Evolutionary conservation across 1,140 invertebrate species (phyloP).

Genomic region (Holcopasites calliopsidis): DNA sequence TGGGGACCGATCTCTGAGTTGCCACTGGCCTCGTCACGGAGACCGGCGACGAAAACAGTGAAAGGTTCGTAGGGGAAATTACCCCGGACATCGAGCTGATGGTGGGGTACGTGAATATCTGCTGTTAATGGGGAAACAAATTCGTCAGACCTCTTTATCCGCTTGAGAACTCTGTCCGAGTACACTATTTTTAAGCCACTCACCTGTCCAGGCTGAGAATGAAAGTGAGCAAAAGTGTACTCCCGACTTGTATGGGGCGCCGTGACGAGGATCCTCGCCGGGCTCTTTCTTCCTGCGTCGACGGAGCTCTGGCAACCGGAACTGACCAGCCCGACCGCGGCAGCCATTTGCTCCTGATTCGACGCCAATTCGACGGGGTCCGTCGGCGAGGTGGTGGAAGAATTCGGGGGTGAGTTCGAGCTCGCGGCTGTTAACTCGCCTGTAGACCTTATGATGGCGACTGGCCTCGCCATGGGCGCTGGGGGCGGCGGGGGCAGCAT

Average conservation of each 20-base stretch:
- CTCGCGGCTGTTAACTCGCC: slow-evolving; percentile 81
- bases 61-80: slow-evolving; percentile 94
- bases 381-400: slow-evolving; percentile 83
- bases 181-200: slow-evolving; percentile 52
- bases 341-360: slow-evolving; percentile 76
- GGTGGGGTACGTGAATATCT: slow-evolving; percentile 94
- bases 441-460: slow-evolving; percentile 95
- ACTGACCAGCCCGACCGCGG: slow-evolving; percentile 76
- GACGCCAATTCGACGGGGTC: slow-evolving; percentile 72
- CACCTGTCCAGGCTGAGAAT: slow-evolving; percentile 94
- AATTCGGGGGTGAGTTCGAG: slow-evolving; percentile 83
- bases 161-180: too few relatives aligned
- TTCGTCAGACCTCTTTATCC: too few relatives aligned
- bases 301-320: slow-evolving; percentile 78
- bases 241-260: slow-evolving; percentile 82
- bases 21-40: slow-evolving; percentile 85
- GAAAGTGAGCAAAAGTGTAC: slow-evolving; percentile 94
- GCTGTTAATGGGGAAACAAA: slow-evolving; percentile 61
- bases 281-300: slow-evolving; percentile 78
- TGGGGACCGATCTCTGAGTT: slow-evolving; percentile 78
- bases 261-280: slow-evolving; percentile 77
- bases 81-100: slow-evolving; percentile 91
- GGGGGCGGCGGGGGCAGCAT: slow-evolving; percentile 97
- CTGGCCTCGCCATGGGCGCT: slow-evolving; percentile 96
- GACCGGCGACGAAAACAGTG: slow-evolving; percentile 90